Conservation (phyloP, 2,797 vertebrate genomes). For the Neosilurus mollespiculum region DNA sequence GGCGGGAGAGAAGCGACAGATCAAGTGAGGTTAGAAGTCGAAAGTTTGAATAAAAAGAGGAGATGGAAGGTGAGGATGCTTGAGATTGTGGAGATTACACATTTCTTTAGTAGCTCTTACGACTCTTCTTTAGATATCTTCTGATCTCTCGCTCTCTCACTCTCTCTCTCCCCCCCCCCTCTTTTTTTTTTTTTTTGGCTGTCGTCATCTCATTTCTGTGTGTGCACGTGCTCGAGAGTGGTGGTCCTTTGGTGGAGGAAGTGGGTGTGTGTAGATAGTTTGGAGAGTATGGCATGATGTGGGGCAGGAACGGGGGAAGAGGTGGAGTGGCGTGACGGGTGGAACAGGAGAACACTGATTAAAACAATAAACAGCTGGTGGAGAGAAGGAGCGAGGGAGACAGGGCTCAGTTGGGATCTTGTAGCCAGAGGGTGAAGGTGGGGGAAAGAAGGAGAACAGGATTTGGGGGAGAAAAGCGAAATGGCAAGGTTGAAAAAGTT, state of each 20-base stretch:
- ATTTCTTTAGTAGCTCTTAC: not conserved
- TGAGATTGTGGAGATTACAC: not conserved
- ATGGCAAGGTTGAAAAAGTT: conserved; percentile 27
- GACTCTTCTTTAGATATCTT: not conserved
- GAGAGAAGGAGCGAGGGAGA: conserved; percentile 52
- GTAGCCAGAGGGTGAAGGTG: conserved; percentile 35
- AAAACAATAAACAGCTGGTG: conserved; percentile 95
- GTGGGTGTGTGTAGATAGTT: conserved; percentile 83
- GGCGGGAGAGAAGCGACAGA: not conserved
- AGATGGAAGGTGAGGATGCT: not conserved
- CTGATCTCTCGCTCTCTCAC: not conserved
- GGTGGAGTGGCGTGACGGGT: conserved; percentile 68
- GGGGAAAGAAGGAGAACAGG: conserved; percentile 51
- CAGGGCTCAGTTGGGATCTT: conserved; percentile 49
- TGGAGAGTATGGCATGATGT: conserved; percentile 63
- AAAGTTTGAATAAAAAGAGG: not conserved
- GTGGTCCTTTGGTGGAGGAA: conserved; percentile 81
- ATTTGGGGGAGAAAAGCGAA: conserved; percentile 10
- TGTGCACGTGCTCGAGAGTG: conserved; percentile 66
- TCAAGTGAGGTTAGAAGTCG: not conserved
- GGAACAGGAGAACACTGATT: conserved; percentile 90
- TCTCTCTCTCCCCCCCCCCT: not conserved
- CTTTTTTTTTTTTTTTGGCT: conserved; percentile 65
- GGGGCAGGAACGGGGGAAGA: conserved; percentile 63
- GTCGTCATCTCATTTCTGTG: conserved; percentile 47